phyloP scores from a whole-genome alignment of 37 sponge, comb jelly and placozoan species.

The Geodia barretti region DNA sequence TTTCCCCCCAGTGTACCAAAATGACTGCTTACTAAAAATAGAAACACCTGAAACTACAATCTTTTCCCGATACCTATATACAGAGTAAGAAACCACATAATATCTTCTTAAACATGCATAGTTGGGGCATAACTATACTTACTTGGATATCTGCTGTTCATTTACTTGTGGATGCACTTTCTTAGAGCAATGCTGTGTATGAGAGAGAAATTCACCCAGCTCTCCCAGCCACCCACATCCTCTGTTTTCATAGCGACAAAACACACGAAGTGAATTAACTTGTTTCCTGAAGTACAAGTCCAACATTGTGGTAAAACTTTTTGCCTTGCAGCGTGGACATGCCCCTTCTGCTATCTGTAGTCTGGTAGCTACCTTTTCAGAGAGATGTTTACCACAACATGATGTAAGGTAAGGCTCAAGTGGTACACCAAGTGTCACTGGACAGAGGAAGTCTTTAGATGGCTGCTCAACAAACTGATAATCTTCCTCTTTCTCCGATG shows the following conservation, averaged over 20 bases:
- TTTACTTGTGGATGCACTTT: no score
- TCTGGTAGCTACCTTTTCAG: neutral
- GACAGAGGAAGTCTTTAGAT: neutral
- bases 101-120: no score
- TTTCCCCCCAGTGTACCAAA: no score
- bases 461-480: neutral
- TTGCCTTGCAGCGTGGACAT: neutral
- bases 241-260: neutral
- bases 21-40: no score
- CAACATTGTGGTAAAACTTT: neutral
- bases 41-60: no score
- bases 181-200: no score
- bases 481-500: neutral
- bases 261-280: neutral
- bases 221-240: neutral
- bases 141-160: no score
- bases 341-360: neutral
- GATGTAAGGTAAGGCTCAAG: neutral
- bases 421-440: neutral
- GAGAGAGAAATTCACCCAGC: neutral
- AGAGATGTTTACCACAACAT: neutral
- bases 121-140: no score
- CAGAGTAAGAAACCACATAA: no score
- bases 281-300: neutral
- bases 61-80: no score